phyloP scores from a whole-genome alignment of 2,113 vertebrate genomes.

The Anser brachyrhynchus region DNA sequence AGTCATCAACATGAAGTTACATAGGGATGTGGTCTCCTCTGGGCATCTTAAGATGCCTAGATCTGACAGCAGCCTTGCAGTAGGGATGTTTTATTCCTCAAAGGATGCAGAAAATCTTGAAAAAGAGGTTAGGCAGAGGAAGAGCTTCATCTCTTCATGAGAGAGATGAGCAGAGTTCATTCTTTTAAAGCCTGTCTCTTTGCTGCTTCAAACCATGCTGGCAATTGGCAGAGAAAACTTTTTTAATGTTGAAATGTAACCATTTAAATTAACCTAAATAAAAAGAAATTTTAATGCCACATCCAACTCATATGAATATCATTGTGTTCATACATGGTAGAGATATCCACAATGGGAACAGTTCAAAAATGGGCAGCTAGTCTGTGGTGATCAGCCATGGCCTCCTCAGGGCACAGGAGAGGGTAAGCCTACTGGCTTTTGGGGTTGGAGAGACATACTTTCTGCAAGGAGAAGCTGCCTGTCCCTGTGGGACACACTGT shows the following conservation, averaged over 20 bases:
- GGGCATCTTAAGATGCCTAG: background rate
- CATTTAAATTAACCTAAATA: background rate
- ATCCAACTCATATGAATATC: background rate
- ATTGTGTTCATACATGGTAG: background rate
- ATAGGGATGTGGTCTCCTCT: background rate
- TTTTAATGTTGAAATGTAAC: background rate
- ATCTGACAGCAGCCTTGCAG: background rate
- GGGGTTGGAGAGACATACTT: background rate
- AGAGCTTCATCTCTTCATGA: background rate
- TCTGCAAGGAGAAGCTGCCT: background rate
- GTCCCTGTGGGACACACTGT: background rate
- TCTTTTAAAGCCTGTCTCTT: background rate
- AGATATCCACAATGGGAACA: background rate
- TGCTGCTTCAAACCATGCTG: background rate
- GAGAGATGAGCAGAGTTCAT: background rate
- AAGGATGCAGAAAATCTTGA: background rate
- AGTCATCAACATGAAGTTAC: background rate
- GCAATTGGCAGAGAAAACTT: background rate
- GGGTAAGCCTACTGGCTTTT: background rate
- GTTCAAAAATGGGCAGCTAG: background rate
- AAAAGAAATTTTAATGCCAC: background rate
- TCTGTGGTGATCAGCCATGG: background rate
- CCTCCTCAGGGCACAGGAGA: accelerated
- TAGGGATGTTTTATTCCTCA: background rate
- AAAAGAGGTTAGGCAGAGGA: background rate